Percentiles rank a stretch among this genome's conserved stretches.
These are phyloP conservation scores for Cheilosia soror DNA, from an alignment of 2,888 invertebrate species.

Conservation along the genomic window DNA sequence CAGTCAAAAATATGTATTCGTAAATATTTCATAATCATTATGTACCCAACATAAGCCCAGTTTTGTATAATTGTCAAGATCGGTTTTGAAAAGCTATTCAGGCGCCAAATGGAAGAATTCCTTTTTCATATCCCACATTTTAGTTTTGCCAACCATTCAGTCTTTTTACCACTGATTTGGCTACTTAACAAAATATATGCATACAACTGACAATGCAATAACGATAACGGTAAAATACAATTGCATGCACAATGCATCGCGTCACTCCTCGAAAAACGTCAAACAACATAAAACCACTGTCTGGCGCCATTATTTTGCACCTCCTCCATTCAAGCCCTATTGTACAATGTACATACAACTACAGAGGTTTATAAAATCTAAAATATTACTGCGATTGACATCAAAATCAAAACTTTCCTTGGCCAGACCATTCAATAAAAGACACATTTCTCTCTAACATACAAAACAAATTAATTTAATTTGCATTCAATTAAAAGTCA, in stretches of 20 bases:
- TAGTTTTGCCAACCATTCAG: neutral
- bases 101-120: too few species aligned
- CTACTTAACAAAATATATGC: neutral
- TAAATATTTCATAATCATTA: too few species aligned
- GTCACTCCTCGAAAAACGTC: neutral
- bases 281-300: neutral
- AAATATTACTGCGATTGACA: slow-evolving; percentile 5
- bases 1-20: too few species aligned
- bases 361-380: neutral
- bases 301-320: slow-evolving; percentile 2
- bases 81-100: too few species aligned
- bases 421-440: slow-evolving; percentile 18
- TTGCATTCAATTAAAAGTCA: slow-evolving; percentile 59
- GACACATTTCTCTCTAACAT: slow-evolving; percentile 27
- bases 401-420: slow-evolving; percentile 45
- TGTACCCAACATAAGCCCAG: too few species aligned
- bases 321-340: neutral
- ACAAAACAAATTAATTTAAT: slow-evolving; percentile 34
- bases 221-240: neutral
- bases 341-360: neutral
- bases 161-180: neutral
- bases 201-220: neutral
- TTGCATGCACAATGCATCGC: neutral
- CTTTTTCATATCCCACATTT: too few species aligned
- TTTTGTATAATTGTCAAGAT: too few species aligned